Evolutionary conservation across 2,888 invertebrate species (phyloP).

Genomic region (Ceraclea dissimilis): DNA sequence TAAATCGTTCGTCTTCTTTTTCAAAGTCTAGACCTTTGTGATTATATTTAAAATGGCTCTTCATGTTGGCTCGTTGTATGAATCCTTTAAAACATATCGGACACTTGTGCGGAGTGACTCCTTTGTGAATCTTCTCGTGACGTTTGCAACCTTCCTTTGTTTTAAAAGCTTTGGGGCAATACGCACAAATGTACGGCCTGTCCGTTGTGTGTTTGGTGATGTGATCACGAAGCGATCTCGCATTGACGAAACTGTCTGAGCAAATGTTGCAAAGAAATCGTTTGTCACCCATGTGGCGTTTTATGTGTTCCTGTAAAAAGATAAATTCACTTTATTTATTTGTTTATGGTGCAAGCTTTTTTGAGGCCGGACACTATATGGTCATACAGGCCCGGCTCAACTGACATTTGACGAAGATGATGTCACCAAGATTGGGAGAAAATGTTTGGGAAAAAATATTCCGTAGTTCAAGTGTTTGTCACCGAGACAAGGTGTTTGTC

Average conservation of each 20-base stretch:
- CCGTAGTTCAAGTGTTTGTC: too few relatives aligned
- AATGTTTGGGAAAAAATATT: too few relatives aligned
- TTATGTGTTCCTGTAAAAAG: not conserved
- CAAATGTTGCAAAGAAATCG: not conserved
- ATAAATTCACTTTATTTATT: too few relatives aligned
- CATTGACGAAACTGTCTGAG: not conserved
- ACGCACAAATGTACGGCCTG: conserved; percentile 19
- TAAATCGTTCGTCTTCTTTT: not conserved
- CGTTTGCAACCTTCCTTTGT: conserved; percentile 13
- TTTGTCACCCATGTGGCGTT: not conserved
- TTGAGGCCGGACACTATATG: too few relatives aligned
- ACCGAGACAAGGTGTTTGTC: too few relatives aligned
- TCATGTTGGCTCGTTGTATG: conserved; percentile 20
- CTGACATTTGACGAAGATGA: too few relatives aligned
- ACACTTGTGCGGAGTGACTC: conserved; percentile 17
- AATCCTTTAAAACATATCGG: conserved; percentile 18
- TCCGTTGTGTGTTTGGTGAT: conserved; percentile 15
- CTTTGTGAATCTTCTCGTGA: conserved; percentile 20
- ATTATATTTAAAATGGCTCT: conserved; percentile 20
- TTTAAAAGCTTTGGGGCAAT: conserved; percentile 15
- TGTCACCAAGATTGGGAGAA: too few relatives aligned
- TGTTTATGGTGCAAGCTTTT: too few relatives aligned
- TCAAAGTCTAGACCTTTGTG: conserved; percentile 17
- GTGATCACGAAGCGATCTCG: conserved; percentile 7
- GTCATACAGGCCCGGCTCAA: too few relatives aligned